These are phyloP conservation scores for Gallirallus australis DNA, from an alignment of 2,797 vertebrate species.

Conservation along the genomic window DNA sequence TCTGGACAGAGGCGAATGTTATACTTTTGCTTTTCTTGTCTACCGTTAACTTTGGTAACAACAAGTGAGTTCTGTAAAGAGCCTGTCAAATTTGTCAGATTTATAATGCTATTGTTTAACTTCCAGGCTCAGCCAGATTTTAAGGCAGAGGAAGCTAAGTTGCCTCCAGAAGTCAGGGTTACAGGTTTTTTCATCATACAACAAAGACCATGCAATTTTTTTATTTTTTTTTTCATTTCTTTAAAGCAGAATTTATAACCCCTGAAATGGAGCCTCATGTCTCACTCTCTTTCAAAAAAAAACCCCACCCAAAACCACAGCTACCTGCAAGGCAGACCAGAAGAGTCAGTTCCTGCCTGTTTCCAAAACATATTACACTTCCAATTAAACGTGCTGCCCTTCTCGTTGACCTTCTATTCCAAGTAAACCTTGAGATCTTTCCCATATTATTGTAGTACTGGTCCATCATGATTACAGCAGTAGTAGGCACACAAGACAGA, in stretches of 20 bases:
- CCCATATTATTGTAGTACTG: neutral
- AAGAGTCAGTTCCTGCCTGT: neutral
- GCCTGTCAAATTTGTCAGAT: neutral
- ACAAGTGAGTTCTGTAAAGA: neutral
- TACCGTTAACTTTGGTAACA: neutral
- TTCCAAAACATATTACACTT: neutral
- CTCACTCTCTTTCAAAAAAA: neutral
- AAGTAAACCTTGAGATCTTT: neutral
- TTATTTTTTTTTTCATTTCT: neutral
- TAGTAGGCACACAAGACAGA: neutral
- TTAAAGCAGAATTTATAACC: neutral
- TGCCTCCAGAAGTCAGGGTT: neutral
- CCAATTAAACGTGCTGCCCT: rapidly evolving
- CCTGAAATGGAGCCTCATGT: neutral
- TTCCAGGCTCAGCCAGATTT: neutral
- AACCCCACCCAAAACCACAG: neutral
- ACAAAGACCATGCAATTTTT: neutral
- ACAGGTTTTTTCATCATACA: neutral
- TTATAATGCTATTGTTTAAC: neutral
- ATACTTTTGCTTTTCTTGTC: neutral
- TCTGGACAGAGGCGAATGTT: neutral
- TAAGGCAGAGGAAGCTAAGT: neutral
- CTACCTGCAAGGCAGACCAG: neutral
- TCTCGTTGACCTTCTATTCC: neutral
- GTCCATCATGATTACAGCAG: neutral